Conservation (phyloP, 2,888 invertebrate genomes). For the Siphlonurus alternatus region DNA sequence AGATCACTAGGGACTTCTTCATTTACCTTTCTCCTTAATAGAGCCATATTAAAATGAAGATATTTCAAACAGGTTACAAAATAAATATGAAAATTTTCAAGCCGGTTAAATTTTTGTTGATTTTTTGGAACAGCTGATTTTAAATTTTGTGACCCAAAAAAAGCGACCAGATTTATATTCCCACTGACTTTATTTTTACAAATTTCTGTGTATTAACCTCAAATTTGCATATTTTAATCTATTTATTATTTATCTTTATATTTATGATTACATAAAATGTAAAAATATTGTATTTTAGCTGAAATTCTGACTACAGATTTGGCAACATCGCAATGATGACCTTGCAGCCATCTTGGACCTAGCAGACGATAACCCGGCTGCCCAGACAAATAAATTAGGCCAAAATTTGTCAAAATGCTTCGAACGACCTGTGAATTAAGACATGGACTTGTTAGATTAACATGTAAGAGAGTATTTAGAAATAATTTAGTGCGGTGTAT, state of each 20-base stretch:
- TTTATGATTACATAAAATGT: background rate
- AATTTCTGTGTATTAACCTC: no score
- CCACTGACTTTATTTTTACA: no score
- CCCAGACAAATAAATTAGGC: background rate
- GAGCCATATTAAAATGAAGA: background rate
- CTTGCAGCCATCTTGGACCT: background rate
- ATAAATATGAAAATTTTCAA: no score
- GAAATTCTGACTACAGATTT: no score
- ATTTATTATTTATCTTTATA: background rate
- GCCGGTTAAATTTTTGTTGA: no score
- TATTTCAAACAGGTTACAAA: no score
- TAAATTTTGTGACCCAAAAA: no score
- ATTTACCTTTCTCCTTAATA: constrained; percentile 7
- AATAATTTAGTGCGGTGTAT: constrained; percentile 40
- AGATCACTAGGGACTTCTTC: constrained; percentile 41
- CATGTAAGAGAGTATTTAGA: constrained; percentile 40
- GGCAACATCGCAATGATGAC: background rate
- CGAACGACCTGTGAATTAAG: constrained; percentile 8
- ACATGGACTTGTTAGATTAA: constrained; percentile 13
- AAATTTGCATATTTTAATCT: background rate
- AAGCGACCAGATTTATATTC: no score
- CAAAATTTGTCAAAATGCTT: constrained; percentile 3
- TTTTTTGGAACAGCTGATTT: background rate
- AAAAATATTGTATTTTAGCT: no score
- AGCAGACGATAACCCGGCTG: background rate